Evolutionary conservation across 2,113 vertebrate genomes (phyloP).

Genomic region (Tychaedon coryphoeus): DNA sequence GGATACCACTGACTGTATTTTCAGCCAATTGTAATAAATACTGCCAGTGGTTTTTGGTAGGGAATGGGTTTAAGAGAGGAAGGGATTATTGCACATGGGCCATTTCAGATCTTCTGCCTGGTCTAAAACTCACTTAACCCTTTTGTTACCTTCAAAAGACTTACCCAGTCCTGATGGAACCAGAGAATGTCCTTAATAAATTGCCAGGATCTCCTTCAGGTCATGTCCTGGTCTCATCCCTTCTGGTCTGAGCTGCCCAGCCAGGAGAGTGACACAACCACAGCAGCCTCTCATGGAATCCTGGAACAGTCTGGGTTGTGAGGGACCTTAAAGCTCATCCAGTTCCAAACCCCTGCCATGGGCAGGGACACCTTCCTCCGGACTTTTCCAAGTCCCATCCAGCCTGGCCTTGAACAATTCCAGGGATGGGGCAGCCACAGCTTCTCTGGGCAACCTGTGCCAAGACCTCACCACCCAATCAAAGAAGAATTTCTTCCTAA

Average conservation of each 20-base stretch:
- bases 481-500: neutral
- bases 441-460: neutral
- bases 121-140: neutral
- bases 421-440: neutral
- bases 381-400: neutral
- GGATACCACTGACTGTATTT: neutral
- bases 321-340: neutral
- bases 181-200: neutral
- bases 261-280: rapidly evolving
- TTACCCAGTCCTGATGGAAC: neutral
- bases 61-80: neutral
- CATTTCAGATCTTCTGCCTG: neutral
- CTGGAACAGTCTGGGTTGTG: neutral
- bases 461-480: neutral
- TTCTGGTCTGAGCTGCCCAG: neutral
- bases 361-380: neutral
- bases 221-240: rapidly evolving
- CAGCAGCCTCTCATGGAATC: neutral
- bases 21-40: neutral
- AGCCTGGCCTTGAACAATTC: neutral
- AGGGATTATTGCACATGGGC: neutral
- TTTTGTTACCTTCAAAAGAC: neutral
- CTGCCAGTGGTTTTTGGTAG: neutral
- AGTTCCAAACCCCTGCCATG: neutral
- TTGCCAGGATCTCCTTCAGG: neutral